phyloP scores from a whole-genome alignment of 2,113 vertebrate species.

The Thamnophis sirtalis region DNA sequence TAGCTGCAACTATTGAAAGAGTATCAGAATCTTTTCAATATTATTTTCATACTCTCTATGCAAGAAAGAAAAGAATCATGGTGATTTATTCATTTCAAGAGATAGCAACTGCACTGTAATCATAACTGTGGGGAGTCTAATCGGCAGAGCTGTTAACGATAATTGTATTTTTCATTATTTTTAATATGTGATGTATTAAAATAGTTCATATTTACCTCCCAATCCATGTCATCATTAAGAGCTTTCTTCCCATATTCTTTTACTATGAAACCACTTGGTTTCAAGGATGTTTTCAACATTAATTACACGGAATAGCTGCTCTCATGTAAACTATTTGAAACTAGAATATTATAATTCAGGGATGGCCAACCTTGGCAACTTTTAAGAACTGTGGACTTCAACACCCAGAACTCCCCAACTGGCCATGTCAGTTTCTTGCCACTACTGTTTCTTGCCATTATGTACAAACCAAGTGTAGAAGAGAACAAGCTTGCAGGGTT shows the following conservation, averaged over 20 bases:
- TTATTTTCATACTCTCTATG: neutral
- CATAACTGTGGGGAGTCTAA: neutral
- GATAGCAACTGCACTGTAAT: neutral
- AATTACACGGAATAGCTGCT: neutral
- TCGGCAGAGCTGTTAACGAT: neutral
- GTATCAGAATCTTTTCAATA: neutral
- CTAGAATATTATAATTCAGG: neutral
- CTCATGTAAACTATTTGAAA: conserved; percentile 9
- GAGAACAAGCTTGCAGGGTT: neutral
- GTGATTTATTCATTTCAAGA: conserved; percentile 13
- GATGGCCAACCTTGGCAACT: neutral
- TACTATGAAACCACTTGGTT: conserved; percentile 17
- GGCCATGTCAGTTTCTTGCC: neutral
- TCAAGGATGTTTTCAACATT: neutral
- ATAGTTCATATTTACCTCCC: conserved; percentile 12
- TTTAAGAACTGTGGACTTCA: neutral
- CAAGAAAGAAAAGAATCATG: neutral
- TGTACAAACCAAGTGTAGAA: neutral
- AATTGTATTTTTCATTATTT: conserved; percentile 2
- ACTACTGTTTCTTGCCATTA: neutral
- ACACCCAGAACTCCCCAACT: neutral
- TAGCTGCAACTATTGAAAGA: conserved; percentile 1
- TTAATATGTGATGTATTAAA: conserved; percentile 14
- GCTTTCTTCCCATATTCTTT: neutral
- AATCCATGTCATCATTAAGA: conserved; percentile 2